Conservation (phyloP, 1,140 invertebrate species). For the Macrobrachium nipponense region DNA sequence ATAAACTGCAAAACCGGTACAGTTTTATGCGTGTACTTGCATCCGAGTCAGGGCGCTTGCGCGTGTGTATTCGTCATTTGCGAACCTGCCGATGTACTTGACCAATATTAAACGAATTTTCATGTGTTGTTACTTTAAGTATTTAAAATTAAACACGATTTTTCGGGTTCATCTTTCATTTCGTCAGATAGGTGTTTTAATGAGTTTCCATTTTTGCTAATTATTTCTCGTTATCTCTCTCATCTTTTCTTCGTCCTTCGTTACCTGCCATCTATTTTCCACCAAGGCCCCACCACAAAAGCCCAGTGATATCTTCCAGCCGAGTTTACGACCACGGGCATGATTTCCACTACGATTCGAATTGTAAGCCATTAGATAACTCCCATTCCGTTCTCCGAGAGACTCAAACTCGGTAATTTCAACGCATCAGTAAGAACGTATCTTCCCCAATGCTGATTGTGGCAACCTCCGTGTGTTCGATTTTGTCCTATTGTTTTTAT, state of each 20-base stretch:
- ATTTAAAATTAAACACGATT: no score
- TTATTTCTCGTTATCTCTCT: slow-evolving; percentile 40
- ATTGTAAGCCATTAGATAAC: slow-evolving; percentile 8
- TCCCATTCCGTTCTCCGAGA: not conserved
- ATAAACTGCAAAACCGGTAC: no score
- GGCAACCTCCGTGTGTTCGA: no score
- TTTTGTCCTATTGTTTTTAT: no score
- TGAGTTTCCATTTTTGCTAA: slow-evolving; percentile 41
- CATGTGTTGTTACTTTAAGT: no score
- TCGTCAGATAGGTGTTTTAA: not conserved
- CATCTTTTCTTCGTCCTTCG: slow-evolving; percentile 46
- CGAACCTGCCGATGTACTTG: no score
- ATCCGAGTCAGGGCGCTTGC: no score
- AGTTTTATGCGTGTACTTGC: no score
- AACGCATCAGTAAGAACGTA: slow-evolving; percentile 27
- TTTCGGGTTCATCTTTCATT: no score
- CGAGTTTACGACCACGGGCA: slow-evolving; percentile 60
- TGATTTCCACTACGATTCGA: slow-evolving; percentile 51
- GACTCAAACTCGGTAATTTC: slow-evolving; percentile 11
- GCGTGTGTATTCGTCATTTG: no score
- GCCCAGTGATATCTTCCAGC: slow-evolving; percentile 59
- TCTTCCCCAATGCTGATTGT: not conserved
- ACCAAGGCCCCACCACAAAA: slow-evolving; percentile 58
- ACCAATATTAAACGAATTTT: no score
- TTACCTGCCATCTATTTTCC: slow-evolving; percentile 60